Evolutionary conservation across 2,113 vertebrate genomes (phyloP), one percentile per base, ranked within the genome.

Genomic region (Coptodon bakossiorum): DNA sequence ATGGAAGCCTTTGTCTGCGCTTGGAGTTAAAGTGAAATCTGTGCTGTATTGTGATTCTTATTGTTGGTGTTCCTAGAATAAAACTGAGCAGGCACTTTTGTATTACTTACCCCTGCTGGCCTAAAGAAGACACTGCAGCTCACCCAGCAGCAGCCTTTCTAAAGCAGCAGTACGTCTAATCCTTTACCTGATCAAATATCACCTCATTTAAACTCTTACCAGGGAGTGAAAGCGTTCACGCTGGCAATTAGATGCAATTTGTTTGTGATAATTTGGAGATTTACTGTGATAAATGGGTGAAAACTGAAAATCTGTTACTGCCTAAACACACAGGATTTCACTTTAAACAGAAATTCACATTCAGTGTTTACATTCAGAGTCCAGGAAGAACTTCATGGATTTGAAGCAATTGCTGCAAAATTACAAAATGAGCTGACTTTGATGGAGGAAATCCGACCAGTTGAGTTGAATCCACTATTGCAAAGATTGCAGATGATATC

Each of bases 1-100:
- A 34, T 3, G 29, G 17, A 66, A 38, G 31, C 31, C 40, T 76
- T 48, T 0, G 2, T 76, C 9, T 76, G 0, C 0, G 14, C 71
- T 12, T 19, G 16, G 27, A 50, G 24, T 19, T 50, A 5, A 78
- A 78, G 71, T 31, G 10, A 31, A 50, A 50, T 78, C 45, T 4
- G 24, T 50, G 24, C 27, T 31, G 5, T 78, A 3, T 17, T 48
- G 68, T 73, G 68, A 73, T 73, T 73, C 31, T 73, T 73, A 19
- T 19, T 76, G 9, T 29, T 31, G 43, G 50, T 76, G 43, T 19
- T 50, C 43, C 24, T 48, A 0, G 24, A 76, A 76, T 19, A 0
- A 50, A 1, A 19, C 71, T 19, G 22, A 48, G 16, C 43, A 31
- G 43, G 16, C 2, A 6, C 40, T 43, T 76, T 76, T 45, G 12